Conservation (phyloP, 2,113 vertebrate species). For the Rhinolophus ferrumequinum region DNA sequence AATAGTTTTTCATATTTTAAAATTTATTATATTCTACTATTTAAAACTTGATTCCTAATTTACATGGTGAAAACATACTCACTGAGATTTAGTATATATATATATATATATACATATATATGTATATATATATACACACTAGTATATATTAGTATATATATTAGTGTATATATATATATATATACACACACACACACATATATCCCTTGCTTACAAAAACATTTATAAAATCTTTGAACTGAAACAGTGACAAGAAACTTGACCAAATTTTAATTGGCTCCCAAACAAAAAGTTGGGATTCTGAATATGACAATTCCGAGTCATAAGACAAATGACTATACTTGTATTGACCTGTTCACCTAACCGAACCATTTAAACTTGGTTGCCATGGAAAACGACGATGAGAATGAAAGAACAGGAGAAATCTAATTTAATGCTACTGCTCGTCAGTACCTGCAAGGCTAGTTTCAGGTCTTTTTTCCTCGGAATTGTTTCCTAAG, state of each 20-base stretch:
- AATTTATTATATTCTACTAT: background rate
- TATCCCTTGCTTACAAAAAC: background rate
- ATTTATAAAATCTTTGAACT: constrained; percentile 24
- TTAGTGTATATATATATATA: background rate
- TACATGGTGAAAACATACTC: background rate
- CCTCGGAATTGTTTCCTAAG: background rate
- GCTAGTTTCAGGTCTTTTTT: background rate
- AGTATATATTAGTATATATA: background rate
- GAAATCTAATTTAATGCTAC: constrained; percentile 56
- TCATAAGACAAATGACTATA: constrained; percentile 53
- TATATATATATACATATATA: background rate
- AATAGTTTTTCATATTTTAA: constrained; percentile 20
- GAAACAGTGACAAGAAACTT: constrained; percentile 20
- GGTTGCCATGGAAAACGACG: constrained; percentile 68
- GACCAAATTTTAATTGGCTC: constrained; percentile 29
- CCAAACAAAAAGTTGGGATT: background rate
- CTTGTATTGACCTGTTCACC: constrained; percentile 69
- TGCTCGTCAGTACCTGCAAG: background rate
- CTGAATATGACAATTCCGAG: constrained; percentile 36
- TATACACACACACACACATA: too few relatives aligned
- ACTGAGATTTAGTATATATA: background rate
- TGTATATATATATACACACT: background rate
- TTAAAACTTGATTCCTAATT: background rate
- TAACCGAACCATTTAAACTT: constrained; percentile 46
- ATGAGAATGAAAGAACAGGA: constrained; percentile 52